Conservation (phyloP, 2,797 vertebrate genomes). For the Tiaroga cobitis region DNA sequence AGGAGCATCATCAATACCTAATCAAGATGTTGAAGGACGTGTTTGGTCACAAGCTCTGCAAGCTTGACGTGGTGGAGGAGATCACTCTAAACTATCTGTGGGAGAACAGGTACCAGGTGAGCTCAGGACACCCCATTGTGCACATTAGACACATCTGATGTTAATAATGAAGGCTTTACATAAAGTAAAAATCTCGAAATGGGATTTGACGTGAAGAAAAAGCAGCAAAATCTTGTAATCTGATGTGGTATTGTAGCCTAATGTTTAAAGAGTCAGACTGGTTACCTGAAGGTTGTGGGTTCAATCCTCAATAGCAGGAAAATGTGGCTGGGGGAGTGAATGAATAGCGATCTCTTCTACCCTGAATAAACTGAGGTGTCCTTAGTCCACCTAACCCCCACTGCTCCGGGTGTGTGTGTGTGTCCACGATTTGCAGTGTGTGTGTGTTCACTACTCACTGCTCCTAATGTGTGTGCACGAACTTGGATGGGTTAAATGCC, state of each 20-base stretch:
- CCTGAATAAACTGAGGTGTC: too few species aligned
- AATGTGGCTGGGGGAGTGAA: too few species aligned
- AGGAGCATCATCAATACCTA: slow-evolving; percentile 85
- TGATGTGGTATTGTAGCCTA: not conserved
- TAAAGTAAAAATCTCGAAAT: not conserved
- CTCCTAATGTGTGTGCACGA: too few species aligned
- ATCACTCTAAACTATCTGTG: slow-evolving; percentile 88
- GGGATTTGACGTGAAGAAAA: not conserved
- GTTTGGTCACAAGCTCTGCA: slow-evolving; percentile 89
- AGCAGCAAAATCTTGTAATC: not conserved
- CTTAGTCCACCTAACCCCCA: too few species aligned
- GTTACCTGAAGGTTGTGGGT: too few species aligned
- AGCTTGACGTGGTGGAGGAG: slow-evolving; percentile 81
- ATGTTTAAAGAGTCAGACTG: too few species aligned
- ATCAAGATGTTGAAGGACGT: slow-evolving; percentile 85
- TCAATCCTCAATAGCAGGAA: too few species aligned
- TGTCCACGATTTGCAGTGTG: too few species aligned
- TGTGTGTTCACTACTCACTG: too few species aligned
- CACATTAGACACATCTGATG: not conserved
- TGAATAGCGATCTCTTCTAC: too few species aligned
- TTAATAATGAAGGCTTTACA: not conserved
- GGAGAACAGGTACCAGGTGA: slow-evolving; percentile 89
- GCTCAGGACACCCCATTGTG: not conserved
- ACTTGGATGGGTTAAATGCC: too few species aligned
- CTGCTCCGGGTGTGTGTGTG: too few species aligned